phyloP scores from a whole-genome alignment of 2,113 vertebrate species.

The Crotalus helleri region DNA sequence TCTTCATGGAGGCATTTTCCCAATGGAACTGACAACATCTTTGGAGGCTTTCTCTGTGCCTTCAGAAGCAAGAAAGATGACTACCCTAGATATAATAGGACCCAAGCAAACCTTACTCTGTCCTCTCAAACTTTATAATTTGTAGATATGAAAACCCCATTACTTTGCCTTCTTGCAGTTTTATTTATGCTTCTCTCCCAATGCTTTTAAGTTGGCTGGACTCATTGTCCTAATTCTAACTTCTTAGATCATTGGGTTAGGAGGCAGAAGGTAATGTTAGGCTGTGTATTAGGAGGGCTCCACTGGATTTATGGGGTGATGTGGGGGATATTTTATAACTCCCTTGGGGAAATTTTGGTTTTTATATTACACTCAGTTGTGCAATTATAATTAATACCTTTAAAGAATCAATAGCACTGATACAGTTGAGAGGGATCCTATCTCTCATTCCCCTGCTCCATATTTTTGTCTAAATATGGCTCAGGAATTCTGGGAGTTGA shows the following conservation, averaged over 20 bases:
- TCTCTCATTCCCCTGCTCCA: background rate
- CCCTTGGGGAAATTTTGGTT: background rate
- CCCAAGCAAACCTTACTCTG: background rate
- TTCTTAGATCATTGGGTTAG: background rate
- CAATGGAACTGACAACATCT: background rate
- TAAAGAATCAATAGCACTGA: background rate
- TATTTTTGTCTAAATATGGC: background rate
- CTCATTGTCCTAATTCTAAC: background rate
- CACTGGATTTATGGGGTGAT: background rate
- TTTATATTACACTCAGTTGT: background rate
- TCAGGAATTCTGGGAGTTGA: too few relatives aligned
- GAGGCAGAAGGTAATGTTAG: background rate
- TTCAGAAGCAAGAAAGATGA: background rate
- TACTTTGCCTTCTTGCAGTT: background rate
- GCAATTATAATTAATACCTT: background rate
- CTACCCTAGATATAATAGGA: background rate
- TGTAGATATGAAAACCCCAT: background rate
- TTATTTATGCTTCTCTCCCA: background rate
- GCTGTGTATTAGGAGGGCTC: background rate
- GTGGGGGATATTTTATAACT: background rate
- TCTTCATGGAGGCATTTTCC: background rate
- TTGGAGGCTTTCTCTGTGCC: background rate
- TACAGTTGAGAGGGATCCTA: background rate
- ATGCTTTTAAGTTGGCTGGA: background rate
- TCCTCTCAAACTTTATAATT: background rate